These are phyloP conservation scores for Nomada lathburiana DNA, from an alignment of 2,888 invertebrate genomes.

Conservation along the genomic window DNA sequence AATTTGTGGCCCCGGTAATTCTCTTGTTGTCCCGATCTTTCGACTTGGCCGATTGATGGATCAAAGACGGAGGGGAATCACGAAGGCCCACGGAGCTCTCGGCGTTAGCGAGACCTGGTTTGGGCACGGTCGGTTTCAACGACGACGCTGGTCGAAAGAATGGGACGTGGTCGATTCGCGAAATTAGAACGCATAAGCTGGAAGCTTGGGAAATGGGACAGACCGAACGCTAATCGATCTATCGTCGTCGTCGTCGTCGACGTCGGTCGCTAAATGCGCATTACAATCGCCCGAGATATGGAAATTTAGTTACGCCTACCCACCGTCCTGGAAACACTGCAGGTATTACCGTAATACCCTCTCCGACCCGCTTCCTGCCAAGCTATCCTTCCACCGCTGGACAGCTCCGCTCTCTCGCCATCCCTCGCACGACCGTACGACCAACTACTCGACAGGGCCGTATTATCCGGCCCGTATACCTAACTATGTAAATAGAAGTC, in stretches of 20 bases:
- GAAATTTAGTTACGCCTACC: constrained; percentile 78
- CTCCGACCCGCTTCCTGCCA: constrained; percentile 61
- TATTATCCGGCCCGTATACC: constrained; percentile 80
- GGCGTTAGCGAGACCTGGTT: background rate
- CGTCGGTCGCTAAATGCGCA: constrained; percentile 79
- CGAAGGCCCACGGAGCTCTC: background rate
- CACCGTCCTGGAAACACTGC: constrained; percentile 61
- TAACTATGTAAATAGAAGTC: constrained; percentile 82
- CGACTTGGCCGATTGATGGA: constrained; percentile 13
- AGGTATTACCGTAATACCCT: constrained; percentile 58
- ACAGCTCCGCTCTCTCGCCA: constrained; percentile 52
- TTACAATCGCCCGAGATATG: constrained; percentile 82
- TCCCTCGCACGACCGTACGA: constrained; percentile 32
- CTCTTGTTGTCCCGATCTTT: constrained; percentile 44
- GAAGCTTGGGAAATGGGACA: constrained; percentile 65
- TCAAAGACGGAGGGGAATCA: constrained; percentile 4
- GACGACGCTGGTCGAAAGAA: background rate
- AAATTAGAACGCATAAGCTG: constrained; percentile 75
- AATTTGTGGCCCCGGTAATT: constrained; percentile 38
- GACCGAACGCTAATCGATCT: constrained; percentile 74
- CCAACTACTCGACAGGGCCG: constrained; percentile 64
- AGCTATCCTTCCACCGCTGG: constrained; percentile 56
- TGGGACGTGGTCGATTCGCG: constrained; percentile 27
- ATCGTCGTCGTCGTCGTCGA: constrained; percentile 62
- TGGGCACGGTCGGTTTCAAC: background rate